These are phyloP conservation scores for Glyphotaelius pellucidus DNA, from an alignment of 2,888 invertebrate genomes.

Conservation along the genomic window DNA sequence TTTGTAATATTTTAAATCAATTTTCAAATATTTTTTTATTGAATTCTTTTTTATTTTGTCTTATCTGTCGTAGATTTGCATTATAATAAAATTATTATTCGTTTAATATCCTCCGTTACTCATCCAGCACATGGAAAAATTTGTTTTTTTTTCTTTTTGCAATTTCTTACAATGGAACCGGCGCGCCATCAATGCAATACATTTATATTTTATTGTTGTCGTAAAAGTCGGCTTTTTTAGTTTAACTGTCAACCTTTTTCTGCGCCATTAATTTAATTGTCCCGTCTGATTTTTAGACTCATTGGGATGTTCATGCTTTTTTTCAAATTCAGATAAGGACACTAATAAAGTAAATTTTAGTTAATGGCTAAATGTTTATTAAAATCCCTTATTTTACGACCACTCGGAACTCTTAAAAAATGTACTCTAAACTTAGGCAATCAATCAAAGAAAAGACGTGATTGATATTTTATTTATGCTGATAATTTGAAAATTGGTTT, in stretches of 20 bases:
- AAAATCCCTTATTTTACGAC: neutral
- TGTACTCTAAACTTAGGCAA: neutral
- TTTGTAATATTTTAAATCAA: no score
- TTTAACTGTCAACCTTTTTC: constrained; percentile 12
- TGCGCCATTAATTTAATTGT: neutral
- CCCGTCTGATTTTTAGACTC: neutral
- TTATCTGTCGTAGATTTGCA: neutral
- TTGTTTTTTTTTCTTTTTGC: neutral
- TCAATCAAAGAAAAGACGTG: neutral
- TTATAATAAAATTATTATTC: neutral
- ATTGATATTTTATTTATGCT: neutral
- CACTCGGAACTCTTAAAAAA: neutral
- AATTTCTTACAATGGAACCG: neutral
- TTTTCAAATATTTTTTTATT: no score
- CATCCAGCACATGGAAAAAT: neutral
- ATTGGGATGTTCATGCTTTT: neutral
- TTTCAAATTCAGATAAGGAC: neutral
- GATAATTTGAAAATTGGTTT: neutral
- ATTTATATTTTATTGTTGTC: constrained; percentile 21
- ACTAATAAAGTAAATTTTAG: neutral
- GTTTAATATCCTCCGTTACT: neutral
- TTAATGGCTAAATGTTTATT: neutral
- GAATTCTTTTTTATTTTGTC: no score
- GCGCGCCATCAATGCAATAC: neutral
- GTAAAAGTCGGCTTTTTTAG: neutral